Evolutionary conservation across 35 echinoderm and acorn worm species (phyloP).

Genomic region (Heliocidaris tuberculata): DNA sequence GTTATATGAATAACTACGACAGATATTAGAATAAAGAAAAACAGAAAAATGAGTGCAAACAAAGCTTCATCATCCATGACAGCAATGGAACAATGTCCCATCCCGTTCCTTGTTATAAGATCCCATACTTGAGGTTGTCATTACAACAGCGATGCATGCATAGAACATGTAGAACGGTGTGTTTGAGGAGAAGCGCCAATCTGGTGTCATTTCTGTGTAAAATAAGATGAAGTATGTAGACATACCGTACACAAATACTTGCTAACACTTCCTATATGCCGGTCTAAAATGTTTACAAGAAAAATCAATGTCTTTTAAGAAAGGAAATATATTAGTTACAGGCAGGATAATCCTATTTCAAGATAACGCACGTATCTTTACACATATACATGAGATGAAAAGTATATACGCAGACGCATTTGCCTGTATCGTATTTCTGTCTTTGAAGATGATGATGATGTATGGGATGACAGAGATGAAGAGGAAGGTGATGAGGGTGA

Average conservation of each 20-base stretch:
- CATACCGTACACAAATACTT: neutral
- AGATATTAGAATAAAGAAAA: too few relatives aligned
- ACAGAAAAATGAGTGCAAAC: too few relatives aligned
- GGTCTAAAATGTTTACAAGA: neutral
- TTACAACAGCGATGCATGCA: too few relatives aligned
- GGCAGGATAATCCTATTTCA: neutral
- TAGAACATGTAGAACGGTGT: neutral
- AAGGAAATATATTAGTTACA: neutral
- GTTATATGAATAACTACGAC: too few relatives aligned
- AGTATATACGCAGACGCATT: too few relatives aligned
- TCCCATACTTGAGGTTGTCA: too few relatives aligned
- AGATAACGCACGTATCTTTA: too few relatives aligned
- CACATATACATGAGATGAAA: too few relatives aligned
- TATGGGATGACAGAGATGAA: neutral
- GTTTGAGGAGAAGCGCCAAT: neutral
- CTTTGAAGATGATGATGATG: neutral
- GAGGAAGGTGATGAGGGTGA: neutral
- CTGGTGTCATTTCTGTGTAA: neutral
- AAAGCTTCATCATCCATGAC: too few relatives aligned
- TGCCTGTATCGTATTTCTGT: too few relatives aligned
- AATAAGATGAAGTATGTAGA: slow-evolving; percentile 2
- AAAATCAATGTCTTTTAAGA: slow-evolving; percentile 1
- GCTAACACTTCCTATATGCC: neutral
- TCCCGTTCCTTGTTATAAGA: too few relatives aligned
- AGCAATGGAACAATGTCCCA: too few relatives aligned